Conservation (phyloP, 2,888 invertebrate species). For the Diarsia dahlii region DNA sequence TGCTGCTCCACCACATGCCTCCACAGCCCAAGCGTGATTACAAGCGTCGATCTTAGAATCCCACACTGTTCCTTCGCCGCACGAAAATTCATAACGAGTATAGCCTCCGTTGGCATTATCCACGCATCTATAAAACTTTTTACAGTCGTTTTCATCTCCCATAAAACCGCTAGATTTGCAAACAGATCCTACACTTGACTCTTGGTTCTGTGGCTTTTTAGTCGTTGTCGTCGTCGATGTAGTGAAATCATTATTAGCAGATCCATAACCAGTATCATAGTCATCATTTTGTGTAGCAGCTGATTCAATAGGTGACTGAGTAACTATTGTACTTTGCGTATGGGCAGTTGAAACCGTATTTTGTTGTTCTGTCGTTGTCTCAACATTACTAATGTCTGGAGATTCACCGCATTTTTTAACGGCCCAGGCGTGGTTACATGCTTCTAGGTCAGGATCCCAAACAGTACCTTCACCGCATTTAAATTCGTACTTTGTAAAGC, state of each 20-base stretch:
- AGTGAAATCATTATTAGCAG: conserved; percentile 53
- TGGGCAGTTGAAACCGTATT: conserved; percentile 44
- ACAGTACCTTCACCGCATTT: conserved; percentile 92
- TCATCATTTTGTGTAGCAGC: conserved; percentile 58
- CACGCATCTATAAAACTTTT: conserved; percentile 93
- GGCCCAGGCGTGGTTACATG: conserved; percentile 91
- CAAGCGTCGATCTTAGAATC: conserved; percentile 90
- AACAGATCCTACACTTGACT: conserved; percentile 47
- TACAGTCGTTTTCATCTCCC: conserved; percentile 89
- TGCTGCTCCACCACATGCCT: conserved; percentile 68
- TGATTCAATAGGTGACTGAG: conserved; percentile 59
- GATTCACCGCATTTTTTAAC: conserved; percentile 79
- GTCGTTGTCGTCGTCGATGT: conserved; percentile 54
- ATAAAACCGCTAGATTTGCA: conserved; percentile 91
- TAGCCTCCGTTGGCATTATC: conserved; percentile 83
- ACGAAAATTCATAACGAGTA: conserved; percentile 89
- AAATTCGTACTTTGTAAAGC: conserved; percentile 91
- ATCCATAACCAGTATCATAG: conserved; percentile 70
- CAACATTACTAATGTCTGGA: conserved; percentile 47
- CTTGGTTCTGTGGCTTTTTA: conserved; percentile 41
- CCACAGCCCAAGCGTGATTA: conserved; percentile 90
- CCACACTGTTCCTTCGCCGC: conserved; percentile 92
- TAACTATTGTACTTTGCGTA: conserved; percentile 55
- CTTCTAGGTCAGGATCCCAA: conserved; percentile 90
- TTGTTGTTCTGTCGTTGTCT: conserved; percentile 54